Percentiles rank a stretch among this genome's conserved stretches.
These are phyloP conservation scores for Gastrophysa polygoni DNA, from an alignment of 2,888 invertebrate species.

Conservation along the genomic window DNA sequence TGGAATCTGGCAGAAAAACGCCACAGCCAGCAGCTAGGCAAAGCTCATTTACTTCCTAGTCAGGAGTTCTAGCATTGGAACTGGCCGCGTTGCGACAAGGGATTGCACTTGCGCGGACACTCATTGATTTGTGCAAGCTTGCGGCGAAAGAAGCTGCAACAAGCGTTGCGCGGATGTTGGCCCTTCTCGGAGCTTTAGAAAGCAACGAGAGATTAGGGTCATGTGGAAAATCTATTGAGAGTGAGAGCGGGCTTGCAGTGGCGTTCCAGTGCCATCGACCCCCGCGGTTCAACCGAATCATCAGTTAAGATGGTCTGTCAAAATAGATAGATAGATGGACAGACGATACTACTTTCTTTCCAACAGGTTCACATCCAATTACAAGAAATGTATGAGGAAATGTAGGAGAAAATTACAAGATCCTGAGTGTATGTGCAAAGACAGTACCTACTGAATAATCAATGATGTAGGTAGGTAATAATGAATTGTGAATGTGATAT, in stretches of 20 bases:
- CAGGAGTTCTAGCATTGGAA: slow-evolving; percentile 18
- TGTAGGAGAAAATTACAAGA: too few relatives aligned
- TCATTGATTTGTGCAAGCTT: slow-evolving; percentile 56
- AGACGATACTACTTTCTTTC: too few relatives aligned
- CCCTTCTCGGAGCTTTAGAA: slow-evolving; percentile 22
- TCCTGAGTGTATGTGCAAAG: too few relatives aligned
- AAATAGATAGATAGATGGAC: too few relatives aligned
- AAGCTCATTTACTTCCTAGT: slow-evolving; percentile 17
- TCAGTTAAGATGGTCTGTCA: too few relatives aligned
- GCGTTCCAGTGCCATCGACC: slow-evolving; percentile 1
- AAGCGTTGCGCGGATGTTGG: slow-evolving; percentile 38
- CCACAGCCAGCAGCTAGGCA: neutral
- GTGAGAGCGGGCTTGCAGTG: slow-evolving; percentile 24
- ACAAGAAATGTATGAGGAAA: too few relatives aligned
- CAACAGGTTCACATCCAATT: too few relatives aligned
- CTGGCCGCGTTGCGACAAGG: slow-evolving; percentile 53
- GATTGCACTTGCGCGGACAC: slow-evolving; percentile 53
- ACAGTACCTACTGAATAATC: too few relatives aligned
- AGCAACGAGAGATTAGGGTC: slow-evolving; percentile 31
- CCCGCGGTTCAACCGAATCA: neutral
- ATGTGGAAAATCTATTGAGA: slow-evolving; percentile 38
- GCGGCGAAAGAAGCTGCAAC: slow-evolving; percentile 48
- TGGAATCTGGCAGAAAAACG: slow-evolving; percentile 1
- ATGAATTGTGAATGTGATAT: too few relatives aligned
- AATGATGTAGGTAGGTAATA: too few relatives aligned